Evolutionary conservation across 2,888 invertebrate genomes (phyloP).

Genomic region (Metalampra italica): DNA sequence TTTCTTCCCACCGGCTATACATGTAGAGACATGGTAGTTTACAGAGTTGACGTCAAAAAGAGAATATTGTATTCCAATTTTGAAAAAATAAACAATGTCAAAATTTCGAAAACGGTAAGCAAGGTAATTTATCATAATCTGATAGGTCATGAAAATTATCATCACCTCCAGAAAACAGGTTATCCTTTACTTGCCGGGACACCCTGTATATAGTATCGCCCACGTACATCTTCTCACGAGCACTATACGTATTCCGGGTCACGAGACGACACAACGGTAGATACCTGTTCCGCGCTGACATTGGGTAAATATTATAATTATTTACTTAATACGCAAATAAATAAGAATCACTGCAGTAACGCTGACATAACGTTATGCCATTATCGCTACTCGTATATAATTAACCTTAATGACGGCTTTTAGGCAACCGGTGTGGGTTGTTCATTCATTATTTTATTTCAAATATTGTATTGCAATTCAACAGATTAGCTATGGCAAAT

Average conservation of each 20-base stretch:
- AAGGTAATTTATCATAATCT: no score
- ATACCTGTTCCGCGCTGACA: conserved; percentile 35
- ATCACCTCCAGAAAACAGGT: no score
- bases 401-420: background rate
- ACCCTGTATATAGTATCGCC: conserved; percentile 26
- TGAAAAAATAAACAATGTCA: no score
- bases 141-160: no score
- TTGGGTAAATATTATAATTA: conserved; percentile 21
- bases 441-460: background rate
- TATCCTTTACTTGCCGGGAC: no score
- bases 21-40: no score
- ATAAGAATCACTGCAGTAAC: conserved; percentile 31
- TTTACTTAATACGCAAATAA: conserved; percentile 29
- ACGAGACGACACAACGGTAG: conserved; percentile 57
- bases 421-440: background rate
- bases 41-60: no score
- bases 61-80: no score
- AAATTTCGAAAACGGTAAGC: no score
- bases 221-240: conserved; percentile 49
- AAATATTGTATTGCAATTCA: conserved; percentile 8
- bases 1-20: no score
- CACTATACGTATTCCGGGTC: conserved; percentile 43
- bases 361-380: conserved; percentile 16
- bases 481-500: background rate
- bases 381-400: background rate